Percentiles rank a stretch among this genome's conserved stretches.
These are phyloP conservation scores for Camponotus fellah DNA, from an alignment of 2,888 invertebrate genomes.

Conservation along the genomic window DNA sequence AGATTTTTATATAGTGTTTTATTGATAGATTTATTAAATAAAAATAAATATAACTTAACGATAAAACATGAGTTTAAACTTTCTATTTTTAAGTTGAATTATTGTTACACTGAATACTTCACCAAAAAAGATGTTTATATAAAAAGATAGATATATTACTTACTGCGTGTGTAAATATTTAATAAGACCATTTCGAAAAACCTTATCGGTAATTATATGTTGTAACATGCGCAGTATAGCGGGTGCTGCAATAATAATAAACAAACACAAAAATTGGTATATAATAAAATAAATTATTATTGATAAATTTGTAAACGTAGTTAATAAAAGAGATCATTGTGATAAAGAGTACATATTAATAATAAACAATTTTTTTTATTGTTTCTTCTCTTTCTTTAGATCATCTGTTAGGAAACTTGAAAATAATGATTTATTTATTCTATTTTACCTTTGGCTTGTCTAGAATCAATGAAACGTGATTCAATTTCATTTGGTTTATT, in stretches of 20 bases:
- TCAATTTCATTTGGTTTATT: background rate
- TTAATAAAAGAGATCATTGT: background rate
- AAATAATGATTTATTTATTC: background rate
- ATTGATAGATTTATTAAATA: background rate
- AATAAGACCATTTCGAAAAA: conserved; percentile 85
- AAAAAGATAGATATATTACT: conserved; percentile 68
- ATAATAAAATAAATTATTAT: background rate
- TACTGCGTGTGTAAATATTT: conserved; percentile 77
- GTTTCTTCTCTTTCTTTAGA: background rate
- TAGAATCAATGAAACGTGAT: background rate
- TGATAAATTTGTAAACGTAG: background rate
- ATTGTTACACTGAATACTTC: background rate
- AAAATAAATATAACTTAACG: background rate
- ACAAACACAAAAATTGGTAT: background rate
- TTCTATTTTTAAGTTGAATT: background rate
- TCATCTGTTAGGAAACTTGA: background rate
- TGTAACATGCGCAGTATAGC: conserved; percentile 88
- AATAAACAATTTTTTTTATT: background rate
- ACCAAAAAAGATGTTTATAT: background rate
- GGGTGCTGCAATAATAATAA: conserved; percentile 68
- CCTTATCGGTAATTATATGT: conserved; percentile 85
- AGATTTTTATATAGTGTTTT: background rate
- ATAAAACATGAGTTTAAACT: background rate
- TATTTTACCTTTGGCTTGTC: conserved; percentile 57
- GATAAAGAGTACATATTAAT: background rate